phyloP scores from a whole-genome alignment of 2,113 vertebrate species.

The Cyphomyrus discorhynchus region DNA sequence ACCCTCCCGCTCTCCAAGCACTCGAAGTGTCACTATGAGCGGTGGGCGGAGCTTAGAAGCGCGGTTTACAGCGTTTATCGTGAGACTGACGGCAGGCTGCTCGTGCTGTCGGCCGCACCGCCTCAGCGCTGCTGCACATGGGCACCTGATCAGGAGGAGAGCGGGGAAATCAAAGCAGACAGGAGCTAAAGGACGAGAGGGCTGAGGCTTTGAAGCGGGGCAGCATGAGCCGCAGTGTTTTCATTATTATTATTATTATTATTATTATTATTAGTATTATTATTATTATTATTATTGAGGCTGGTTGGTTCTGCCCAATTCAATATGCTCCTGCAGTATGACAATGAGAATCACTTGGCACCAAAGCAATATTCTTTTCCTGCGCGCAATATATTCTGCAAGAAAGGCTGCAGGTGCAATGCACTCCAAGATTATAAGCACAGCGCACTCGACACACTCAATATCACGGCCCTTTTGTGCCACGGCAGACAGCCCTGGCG shows the following conservation, averaged over 20 bases:
- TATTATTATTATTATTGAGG: neutral
- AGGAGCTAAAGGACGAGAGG: neutral
- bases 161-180: neutral
- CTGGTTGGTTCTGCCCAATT: neutral
- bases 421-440: slow-evolving; percentile 41
- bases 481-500: slow-evolving; percentile 33
- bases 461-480: slow-evolving; percentile 21
- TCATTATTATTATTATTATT: neutral
- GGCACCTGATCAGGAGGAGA: neutral
- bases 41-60: neutral
- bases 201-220: neutral
- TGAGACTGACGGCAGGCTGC: neutral
- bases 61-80: neutral
- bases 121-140: neutral
- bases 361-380: slow-evolving; percentile 13
- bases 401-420: slow-evolving; percentile 35
- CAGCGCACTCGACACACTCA: neutral
- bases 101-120: neutral
- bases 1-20: no score
- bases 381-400: slow-evolving; percentile 30
- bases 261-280: neutral
- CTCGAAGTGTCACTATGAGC: neutral
- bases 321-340: slow-evolving; percentile 1
- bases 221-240: neutral
- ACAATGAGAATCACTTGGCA: slow-evolving; percentile 1